phyloP scores from a whole-genome alignment of 2,113 vertebrate genomes.

The Cochlearius cochlearius region DNA sequence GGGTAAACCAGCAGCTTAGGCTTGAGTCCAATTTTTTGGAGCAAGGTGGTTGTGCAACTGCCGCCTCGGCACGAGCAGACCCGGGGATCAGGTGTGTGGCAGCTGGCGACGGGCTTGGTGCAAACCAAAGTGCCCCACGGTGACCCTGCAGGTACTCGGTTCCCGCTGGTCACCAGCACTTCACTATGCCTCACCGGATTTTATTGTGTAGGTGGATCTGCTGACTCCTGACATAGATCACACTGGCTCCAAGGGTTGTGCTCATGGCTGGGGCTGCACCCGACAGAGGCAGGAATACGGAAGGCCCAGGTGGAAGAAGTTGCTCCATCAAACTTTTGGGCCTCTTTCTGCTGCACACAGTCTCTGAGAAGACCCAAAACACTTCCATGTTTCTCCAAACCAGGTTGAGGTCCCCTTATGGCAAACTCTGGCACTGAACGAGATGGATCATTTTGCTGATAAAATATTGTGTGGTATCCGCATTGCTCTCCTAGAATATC shows the following conservation, averaged over 20 bases:
- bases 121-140: accelerated
- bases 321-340: not conserved
- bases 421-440: not conserved
- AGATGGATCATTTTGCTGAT: not conserved
- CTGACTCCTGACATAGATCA: not conserved
- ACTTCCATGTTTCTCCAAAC: not conserved
- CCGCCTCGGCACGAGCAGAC: accelerated
- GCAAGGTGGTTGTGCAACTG: not conserved
- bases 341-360: not conserved
- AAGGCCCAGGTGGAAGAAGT: not conserved
- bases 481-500: not conserved
- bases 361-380: not conserved
- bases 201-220: not conserved
- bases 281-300: not conserved
- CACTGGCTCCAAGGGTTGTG: not conserved
- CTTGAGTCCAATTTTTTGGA: not conserved
- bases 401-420: not conserved
- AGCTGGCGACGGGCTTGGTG: not conserved
- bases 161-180: not conserved
- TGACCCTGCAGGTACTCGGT: accelerated
- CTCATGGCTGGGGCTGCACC: not conserved
- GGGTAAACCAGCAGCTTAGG: not conserved
- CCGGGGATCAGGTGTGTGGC: accelerated
- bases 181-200: not conserved
- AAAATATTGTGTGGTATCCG: not conserved